phyloP scores from a whole-genome alignment of 2,113 vertebrate species.

The Epinephelus moara region DNA sequence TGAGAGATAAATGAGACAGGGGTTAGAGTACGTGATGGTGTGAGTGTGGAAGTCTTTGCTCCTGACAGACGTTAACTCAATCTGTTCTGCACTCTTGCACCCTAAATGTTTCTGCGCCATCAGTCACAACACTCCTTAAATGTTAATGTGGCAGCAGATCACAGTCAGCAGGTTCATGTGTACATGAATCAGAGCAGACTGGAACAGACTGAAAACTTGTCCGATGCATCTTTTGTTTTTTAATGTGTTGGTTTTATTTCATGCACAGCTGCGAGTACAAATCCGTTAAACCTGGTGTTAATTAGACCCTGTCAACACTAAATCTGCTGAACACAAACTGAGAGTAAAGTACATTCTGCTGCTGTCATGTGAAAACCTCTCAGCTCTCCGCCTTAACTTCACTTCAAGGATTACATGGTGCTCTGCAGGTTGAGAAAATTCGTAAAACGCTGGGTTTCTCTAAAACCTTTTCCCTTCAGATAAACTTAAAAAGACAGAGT shows the following conservation, averaged over 20 bases:
- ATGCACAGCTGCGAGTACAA: neutral
- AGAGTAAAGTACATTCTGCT: neutral
- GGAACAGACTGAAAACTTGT: neutral
- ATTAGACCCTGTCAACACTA: slow-evolving; percentile 10
- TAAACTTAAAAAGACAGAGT: neutral
- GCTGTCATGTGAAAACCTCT: slow-evolving; percentile 44
- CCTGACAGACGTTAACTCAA: slow-evolving; percentile 40
- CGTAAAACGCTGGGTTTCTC: neutral
- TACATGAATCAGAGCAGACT: slow-evolving; percentile 5
- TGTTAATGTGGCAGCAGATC: slow-evolving; percentile 45
- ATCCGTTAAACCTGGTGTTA: slow-evolving; percentile 3
- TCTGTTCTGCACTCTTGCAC: slow-evolving; percentile 48
- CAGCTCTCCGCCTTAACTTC: slow-evolving; percentile 29
- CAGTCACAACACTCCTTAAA: slow-evolving; percentile 21
- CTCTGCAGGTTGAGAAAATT: slow-evolving; percentile 21
- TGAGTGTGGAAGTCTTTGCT: slow-evolving; percentile 5
- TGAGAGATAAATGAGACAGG: slow-evolving; percentile 14
- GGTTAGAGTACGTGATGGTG: neutral
- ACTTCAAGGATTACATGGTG: slow-evolving; percentile 22
- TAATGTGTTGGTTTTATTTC: slow-evolving; percentile 1
- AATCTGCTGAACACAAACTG: neutral
- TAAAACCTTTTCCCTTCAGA: slow-evolving; percentile 30
- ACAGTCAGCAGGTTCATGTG: neutral
- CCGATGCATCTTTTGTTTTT: neutral
- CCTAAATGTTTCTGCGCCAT: slow-evolving; percentile 50